These are phyloP conservation scores for Marisa cornuarietis DNA, from an alignment of 1,140 invertebrate genomes.

Conservation along the genomic window DNA sequence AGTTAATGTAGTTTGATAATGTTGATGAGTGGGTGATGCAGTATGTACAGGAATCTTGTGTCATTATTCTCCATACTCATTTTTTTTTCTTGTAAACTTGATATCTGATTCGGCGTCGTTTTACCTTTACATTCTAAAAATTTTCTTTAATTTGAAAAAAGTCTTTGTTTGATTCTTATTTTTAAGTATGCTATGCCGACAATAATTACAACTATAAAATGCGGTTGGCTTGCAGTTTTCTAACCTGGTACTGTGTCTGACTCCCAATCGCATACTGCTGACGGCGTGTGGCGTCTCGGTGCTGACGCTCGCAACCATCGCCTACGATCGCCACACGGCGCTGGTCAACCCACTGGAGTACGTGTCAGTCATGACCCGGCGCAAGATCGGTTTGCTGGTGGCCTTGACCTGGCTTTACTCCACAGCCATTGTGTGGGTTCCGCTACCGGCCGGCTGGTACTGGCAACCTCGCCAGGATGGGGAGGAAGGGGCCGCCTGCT, in stretches of 20 bases:
- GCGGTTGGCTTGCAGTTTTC: not conserved
- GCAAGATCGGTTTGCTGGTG: slow-evolving; percentile 72
- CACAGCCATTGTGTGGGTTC: slow-evolving; percentile 70
- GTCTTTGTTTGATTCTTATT: not conserved
- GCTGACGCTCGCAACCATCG: slow-evolving; percentile 74
- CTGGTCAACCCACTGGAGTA: slow-evolving; percentile 73
- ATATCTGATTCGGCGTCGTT: not conserved
- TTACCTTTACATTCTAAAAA: not conserved
- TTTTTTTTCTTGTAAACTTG: no score
- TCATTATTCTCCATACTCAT: no score
- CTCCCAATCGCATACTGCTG: slow-evolving; percentile 74
- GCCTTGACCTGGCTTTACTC: slow-evolving; percentile 73
- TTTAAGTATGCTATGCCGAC: not conserved
- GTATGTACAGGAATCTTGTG: no score
- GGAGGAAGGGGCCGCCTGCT: slow-evolving; percentile 60
- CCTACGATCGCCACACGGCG: slow-evolving; percentile 75
- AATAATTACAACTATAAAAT: not conserved
- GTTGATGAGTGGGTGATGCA: no score
- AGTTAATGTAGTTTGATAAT: no score
- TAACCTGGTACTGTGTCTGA: slow-evolving; percentile 66
- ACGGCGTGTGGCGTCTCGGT: slow-evolving; percentile 74
- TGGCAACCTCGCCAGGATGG: not conserved
- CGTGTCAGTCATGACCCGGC: slow-evolving; percentile 73
- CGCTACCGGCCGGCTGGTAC: slow-evolving; percentile 68
- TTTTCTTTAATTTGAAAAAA: not conserved